Conservation (phyloP, 2,113 vertebrate species). For the Rostratula benghalensis region DNA sequence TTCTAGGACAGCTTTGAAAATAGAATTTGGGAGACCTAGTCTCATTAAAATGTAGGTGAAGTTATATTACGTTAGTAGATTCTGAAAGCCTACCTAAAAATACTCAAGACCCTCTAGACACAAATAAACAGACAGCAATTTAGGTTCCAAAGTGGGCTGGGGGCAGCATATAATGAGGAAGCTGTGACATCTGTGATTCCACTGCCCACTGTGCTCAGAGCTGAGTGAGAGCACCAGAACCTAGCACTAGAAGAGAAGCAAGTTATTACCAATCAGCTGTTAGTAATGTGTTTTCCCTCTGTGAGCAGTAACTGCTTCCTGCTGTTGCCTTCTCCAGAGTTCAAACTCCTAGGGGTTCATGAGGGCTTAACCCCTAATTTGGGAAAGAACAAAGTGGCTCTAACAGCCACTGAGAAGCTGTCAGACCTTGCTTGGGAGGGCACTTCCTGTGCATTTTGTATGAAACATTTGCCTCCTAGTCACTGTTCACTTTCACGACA, state of each 20-base stretch:
- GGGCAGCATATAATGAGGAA: not conserved
- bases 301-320: slow-evolving; percentile 20
- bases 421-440: not conserved
- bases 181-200: not conserved
- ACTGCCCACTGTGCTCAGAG: slow-evolving; percentile 1
- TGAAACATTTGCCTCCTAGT: not conserved
- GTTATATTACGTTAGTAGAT: not conserved
- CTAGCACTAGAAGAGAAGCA: not conserved
- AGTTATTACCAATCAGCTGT: not conserved
- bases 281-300: slow-evolving; percentile 1
- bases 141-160: not conserved
- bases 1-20: not conserved
- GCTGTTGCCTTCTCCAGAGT: slow-evolving; percentile 27
- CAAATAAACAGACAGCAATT: not conserved
- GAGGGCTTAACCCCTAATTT: slow-evolving; percentile 3
- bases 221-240: not conserved
- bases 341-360: not conserved
- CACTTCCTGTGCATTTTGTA: not conserved
- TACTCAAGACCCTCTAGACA: not conserved
- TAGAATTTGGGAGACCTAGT: not conserved
- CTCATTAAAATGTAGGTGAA: not conserved
- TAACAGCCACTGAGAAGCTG: not conserved
- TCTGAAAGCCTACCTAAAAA: not conserved
- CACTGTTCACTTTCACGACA: not conserved
- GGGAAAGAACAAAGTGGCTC: slow-evolving; percentile 6